A percentile compares a stretch with the other conserved stretches of the same genome.
phyloP scores from a whole-genome alignment of 2,888 invertebrate species.

The Cerastis leucographa region DNA sequence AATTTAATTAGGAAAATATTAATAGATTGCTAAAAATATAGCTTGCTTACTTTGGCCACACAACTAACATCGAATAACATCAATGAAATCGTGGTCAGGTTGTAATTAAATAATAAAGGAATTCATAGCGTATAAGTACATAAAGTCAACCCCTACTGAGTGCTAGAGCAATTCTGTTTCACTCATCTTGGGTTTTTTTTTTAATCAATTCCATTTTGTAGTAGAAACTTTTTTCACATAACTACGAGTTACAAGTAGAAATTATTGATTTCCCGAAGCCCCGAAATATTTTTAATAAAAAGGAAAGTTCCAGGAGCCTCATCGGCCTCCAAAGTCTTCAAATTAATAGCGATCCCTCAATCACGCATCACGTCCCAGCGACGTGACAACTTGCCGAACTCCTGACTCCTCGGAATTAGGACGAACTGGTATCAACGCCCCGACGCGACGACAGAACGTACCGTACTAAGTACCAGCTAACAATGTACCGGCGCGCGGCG shows the following conservation, averaged over 20 bases:
- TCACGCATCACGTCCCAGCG: constrained; percentile 18
- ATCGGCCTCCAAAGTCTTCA: not conserved
- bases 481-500: not conserved
- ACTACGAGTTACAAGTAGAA: not conserved
- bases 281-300: not conserved
- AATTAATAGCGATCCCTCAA: constrained; percentile 38
- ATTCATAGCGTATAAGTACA: not conserved
- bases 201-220: not conserved
- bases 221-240: not conserved
- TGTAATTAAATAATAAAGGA: not conserved
- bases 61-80: not conserved
- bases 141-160: not conserved
- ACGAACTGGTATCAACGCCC: constrained; percentile 9
- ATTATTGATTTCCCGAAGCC: not conserved
- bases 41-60: not conserved
- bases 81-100: not conserved
- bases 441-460: not conserved
- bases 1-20: constrained; percentile 22
- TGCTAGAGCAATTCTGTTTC: not conserved
- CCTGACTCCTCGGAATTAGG: constrained; percentile 22
- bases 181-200: not conserved
- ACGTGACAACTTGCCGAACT: constrained; percentile 35
- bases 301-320: not conserved
- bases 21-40: constrained; percentile 2
- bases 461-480: constrained; percentile 2